Conservation (phyloP, 2,888 invertebrate genomes). For the Drosophila kokeensis region DNA sequence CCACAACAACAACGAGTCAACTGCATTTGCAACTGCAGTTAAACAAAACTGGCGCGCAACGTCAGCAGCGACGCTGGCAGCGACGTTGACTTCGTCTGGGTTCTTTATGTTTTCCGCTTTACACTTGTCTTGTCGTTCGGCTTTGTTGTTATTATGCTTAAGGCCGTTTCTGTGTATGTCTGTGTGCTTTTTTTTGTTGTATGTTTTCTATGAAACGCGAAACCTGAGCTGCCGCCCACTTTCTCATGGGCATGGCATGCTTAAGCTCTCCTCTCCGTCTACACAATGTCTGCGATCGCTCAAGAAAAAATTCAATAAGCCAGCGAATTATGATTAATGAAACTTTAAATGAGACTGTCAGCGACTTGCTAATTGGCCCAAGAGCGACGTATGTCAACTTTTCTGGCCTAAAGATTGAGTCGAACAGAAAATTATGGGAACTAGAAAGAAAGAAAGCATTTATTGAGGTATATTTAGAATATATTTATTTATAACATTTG, state of each 20-base stretch:
- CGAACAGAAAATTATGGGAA: not conserved
- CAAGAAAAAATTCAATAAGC: constrained; percentile 36
- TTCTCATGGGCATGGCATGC: not conserved
- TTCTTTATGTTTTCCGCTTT: constrained; percentile 72
- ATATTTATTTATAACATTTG: not conserved
- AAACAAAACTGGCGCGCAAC: constrained; percentile 67
- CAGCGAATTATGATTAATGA: constrained; percentile 55
- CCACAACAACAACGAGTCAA: constrained; percentile 26
- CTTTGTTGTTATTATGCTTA: constrained; percentile 65
- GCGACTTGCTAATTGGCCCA: constrained; percentile 41
- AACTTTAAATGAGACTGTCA: constrained; percentile 31
- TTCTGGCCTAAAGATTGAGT: constrained; percentile 3
- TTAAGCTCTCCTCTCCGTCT: not conserved
- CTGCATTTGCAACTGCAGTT: constrained; percentile 34
- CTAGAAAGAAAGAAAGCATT: not conserved
- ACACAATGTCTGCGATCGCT: constrained; percentile 40
- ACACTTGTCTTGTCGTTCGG: constrained; percentile 69
- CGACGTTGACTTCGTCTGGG: constrained; percentile 53
- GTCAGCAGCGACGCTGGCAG: constrained; percentile 23
- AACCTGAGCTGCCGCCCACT: constrained; percentile 37
- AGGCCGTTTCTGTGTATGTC: constrained; percentile 46
- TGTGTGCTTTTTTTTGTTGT: constrained; percentile 44
- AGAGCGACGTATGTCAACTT: constrained; percentile 17
- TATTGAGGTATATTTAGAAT: not conserved
- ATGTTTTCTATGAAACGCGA: constrained; percentile 19